Conservation (phyloP, 1,140 invertebrate genomes). For the Monomorium pharaonis region DNA sequence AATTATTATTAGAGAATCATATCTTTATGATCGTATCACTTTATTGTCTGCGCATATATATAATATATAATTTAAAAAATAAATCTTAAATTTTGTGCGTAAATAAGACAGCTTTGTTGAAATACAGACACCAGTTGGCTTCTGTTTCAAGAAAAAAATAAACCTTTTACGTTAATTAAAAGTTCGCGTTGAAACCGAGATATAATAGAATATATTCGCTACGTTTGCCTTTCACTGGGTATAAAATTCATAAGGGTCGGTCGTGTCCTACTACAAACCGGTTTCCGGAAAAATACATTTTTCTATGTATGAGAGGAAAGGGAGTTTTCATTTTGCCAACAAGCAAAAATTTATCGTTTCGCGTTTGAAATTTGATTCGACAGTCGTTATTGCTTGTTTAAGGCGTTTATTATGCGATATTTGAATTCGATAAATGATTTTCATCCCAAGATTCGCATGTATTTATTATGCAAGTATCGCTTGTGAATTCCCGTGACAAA, state of each 20-base stretch:
- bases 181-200: not conserved
- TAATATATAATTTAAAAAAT: not conserved
- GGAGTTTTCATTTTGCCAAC: not conserved
- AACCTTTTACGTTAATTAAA: constrained; percentile 25
- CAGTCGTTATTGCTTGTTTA: not conserved
- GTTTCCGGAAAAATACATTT: not conserved
- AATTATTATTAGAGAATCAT: not conserved
- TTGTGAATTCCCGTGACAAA: not conserved
- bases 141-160: not conserved
- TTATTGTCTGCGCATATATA: not conserved
- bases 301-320: not conserved
- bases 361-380: not conserved
- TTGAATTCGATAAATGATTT: not conserved
- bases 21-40: not conserved
- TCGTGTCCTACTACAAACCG: not conserved
- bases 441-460: constrained; percentile 45
- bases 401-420: not conserved
- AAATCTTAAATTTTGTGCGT: not conserved
- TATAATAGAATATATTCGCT: not conserved
- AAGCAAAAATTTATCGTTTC: constrained; percentile 24
- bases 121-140: not conserved
- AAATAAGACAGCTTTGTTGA: not conserved
- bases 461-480: not conserved
- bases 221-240: not conserved
- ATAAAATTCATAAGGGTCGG: not conserved